Base-by-base conservation (phyloP, 2,888 invertebrate genomes). In the Eristalis intricaria region DNA sequence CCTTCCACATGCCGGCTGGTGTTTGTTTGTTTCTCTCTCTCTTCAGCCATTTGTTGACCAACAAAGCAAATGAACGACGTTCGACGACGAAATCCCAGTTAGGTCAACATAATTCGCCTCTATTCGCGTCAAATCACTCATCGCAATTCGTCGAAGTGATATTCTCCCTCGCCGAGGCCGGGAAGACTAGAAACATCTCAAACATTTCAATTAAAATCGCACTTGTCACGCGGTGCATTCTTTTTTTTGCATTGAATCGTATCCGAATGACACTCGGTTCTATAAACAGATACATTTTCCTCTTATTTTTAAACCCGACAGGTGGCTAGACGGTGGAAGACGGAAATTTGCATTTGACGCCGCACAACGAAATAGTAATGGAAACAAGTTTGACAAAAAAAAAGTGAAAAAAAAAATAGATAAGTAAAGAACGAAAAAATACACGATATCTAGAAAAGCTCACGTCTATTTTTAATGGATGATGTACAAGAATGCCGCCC, bases 381-480 rank as follows among this genome's bases (percentile, higher is more conserved):
- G 8, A 50, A 50, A 50, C n/a, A 8, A 50, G 50, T 56, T 38
- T 50, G 26, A 3, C 22, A 22, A n/a, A 56, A 23, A 4, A 23
- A 4, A 64, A 50, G 50, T 50, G 50, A 60, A 63, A 50, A 50
- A 50, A 50, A n/a, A n/a, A n/a, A 50, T 2, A 50, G 50, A 50
- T 50, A 50, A 43, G 43, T n/a, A 0, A 43, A 19, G 50, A n/a
- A 19, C 70, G 50, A 64, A 61, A 23, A 26, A 60, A 23, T 26
- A 43, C 15, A 43, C 8, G 38, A 38, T 26, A 58, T n/a, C 19
- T 15, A 58, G 32, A 22, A 60, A 35, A 61, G 73, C 66, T 80
- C 73, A 63, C 50, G 22, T 80, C 80, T 80, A 80, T 80, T 80
- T 80, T 80, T 80, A 80, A 73, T 79, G 5, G 40, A 26, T 79